phyloP scores from a whole-genome alignment of 2,113 vertebrate species.

The Malurus alboscapulatus region DNA sequence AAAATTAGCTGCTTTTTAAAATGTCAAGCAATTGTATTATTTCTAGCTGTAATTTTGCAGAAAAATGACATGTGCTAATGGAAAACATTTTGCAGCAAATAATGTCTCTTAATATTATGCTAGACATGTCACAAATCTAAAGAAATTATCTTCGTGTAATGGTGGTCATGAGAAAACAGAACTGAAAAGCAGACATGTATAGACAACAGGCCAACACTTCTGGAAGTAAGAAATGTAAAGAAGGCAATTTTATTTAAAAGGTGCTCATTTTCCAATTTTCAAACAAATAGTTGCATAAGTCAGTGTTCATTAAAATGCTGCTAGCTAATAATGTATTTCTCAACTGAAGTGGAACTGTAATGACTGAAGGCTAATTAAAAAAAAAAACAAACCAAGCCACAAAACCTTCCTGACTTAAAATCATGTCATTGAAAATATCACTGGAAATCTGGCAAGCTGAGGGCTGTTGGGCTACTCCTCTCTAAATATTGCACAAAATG shows the following conservation, averaged over 20 bases:
- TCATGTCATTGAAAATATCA: background rate
- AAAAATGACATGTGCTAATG: background rate
- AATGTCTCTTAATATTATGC: background rate
- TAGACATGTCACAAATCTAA: background rate
- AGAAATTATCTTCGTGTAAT: background rate
- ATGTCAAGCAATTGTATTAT: background rate
- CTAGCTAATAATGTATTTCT: slow-evolving; percentile 27
- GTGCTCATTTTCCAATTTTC: slow-evolving; percentile 1
- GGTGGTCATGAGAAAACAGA: background rate
- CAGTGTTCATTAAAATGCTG: background rate
- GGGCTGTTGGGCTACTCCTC: slow-evolving; percentile 10
- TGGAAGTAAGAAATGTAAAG: background rate
- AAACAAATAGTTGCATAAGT: background rate
- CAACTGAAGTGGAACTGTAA: background rate
- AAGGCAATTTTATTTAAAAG: slow-evolving; percentile 1
- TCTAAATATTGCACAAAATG: slow-evolving; percentile 47
- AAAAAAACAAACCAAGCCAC: background rate
- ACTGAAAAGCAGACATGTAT: background rate
- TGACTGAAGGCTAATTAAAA: background rate
- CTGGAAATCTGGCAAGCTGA: slow-evolving; percentile 25
- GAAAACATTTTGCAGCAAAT: background rate
- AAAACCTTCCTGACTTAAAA: background rate
- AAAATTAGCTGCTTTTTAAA: background rate
- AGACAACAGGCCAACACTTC: background rate
- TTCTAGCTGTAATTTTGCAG: background rate